Percentiles rank a stretch among this genome's conserved stretches.
phyloP scores from a whole-genome alignment of 1,140 invertebrate species.

The Orussus abietinus region DNA sequence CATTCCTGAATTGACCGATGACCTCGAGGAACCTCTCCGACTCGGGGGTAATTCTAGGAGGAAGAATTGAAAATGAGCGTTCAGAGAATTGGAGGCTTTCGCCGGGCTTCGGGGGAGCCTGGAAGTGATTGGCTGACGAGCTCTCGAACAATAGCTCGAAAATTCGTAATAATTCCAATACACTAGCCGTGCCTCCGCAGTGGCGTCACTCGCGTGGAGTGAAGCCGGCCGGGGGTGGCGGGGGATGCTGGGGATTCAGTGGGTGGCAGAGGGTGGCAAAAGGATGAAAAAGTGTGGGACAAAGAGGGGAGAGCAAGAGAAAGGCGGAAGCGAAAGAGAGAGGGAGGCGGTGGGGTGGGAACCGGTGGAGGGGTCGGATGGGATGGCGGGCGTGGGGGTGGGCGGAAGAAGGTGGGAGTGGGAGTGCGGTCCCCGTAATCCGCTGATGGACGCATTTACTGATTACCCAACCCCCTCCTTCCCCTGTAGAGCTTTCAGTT shows the following conservation, averaged over 20 bases:
- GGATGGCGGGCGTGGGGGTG: slow-evolving; percentile 3
- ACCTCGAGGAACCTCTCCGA: too few species aligned
- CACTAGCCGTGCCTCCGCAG: not conserved
- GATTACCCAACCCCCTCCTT: slow-evolving; percentile 35
- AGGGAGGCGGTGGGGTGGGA: slow-evolving; percentile 1
- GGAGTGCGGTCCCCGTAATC: slow-evolving; percentile 28
- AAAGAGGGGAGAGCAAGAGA: not conserved
- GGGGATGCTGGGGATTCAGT: not conserved
- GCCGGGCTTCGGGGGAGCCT: too few species aligned
- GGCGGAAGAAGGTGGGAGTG: slow-evolving; percentile 9
- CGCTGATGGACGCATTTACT: slow-evolving; percentile 43
- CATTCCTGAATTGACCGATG: too few species aligned
- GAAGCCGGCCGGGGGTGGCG: not conserved
- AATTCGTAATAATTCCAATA: slow-evolving; percentile 9
- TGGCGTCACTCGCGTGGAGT: not conserved
- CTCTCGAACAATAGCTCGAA: not conserved
- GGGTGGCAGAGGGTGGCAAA: not conserved
- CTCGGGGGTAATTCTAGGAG: too few species aligned
- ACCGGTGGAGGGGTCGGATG: slow-evolving; percentile 1
- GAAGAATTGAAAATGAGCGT: too few species aligned
- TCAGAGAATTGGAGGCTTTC: too few species aligned
- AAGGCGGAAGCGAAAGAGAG: not conserved
- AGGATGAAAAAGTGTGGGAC: not conserved
- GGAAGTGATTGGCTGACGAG: too few species aligned
- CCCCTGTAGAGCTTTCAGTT: slow-evolving; percentile 35